A percentile compares a stretch with the other conserved stretches of the same genome.
phyloP scores from a whole-genome alignment of 2,888 invertebrate species.

The Pristionchus maxplancki region DNA sequence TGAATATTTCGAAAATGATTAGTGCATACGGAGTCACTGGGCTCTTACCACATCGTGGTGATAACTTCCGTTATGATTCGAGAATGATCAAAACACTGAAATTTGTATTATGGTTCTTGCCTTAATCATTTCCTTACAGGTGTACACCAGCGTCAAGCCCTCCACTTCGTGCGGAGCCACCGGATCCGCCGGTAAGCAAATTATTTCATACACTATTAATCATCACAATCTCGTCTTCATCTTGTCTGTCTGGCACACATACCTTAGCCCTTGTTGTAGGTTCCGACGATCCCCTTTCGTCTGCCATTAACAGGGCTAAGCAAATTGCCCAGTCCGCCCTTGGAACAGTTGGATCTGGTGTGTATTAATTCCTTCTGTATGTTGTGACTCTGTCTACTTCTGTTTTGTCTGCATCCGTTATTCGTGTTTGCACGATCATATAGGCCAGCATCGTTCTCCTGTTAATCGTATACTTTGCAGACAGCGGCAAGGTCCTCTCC shows the following conservation, averaged over 20 bases:
- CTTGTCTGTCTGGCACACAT: constrained; percentile 21
- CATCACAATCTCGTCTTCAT: not conserved
- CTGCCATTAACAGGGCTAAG: constrained; percentile 60
- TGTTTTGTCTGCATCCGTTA: not conserved
- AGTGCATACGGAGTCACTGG: constrained; percentile 47
- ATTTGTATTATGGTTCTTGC: not conserved
- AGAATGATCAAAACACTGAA: not conserved
- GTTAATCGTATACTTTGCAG: constrained; percentile 27
- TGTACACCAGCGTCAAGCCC: constrained; percentile 51
- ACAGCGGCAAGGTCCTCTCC: constrained; percentile 51
- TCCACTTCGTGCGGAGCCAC: constrained; percentile 42
- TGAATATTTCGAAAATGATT: constrained; percentile 11
- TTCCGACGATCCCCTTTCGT: constrained; percentile 53
- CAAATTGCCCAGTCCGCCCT: constrained; percentile 56
- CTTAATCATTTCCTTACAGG: not conserved
- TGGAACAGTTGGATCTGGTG: constrained; percentile 52
- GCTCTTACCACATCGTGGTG: constrained; percentile 25
- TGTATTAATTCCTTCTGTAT: constrained; percentile 19
- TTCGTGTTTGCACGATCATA: not conserved
- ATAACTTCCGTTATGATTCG: constrained; percentile 36
- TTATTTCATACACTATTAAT: not conserved
- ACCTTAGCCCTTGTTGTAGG: constrained; percentile 49
- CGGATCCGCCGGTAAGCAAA: not conserved
- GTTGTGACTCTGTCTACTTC: not conserved
- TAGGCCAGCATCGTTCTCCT: not conserved